Evolutionary conservation across 2,888 invertebrate genomes (phyloP), one percentile per base, ranked within the genome.

Genomic region (Saturnia pavonia): DNA sequence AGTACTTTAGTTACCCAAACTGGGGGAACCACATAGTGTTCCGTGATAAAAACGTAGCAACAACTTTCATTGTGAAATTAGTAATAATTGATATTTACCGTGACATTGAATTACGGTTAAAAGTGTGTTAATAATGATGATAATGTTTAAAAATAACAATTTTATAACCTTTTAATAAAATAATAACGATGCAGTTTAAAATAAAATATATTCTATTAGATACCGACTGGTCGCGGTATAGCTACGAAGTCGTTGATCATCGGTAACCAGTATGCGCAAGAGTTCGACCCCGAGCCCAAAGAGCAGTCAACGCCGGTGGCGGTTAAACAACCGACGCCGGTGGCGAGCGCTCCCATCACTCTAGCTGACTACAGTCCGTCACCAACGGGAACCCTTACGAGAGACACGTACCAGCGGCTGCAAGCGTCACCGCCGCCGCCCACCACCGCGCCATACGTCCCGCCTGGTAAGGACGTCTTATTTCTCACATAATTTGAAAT

Each of bases 221-320:
- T 94, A 70, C 80, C 86, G 70, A 90, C 90, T 4, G 93, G 94
- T 11, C 91, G 93, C n/a, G 91, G 93, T 27, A 81, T 92, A 51
- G 84, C 87, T 9, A 80, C 81, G 68, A 92, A 90, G 70, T 90
- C 92, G 0, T 87, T 94, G 51, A 91, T 94, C 73, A 94, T 94
- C 78, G 88, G 91, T 81, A 94, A 94, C 77, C 92, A 92, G 71
- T 94, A 94, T 75, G 94, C 92, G 66, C 91, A 92, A 72, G 94
- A 94, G 76, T 91, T 85, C 72, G 94, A 94, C 72, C 91, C 95
- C 72, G 90, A 90, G 42, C 82, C 83, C 68, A 93, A 93, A 72
- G 91, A 91, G 48, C 80, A 81, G 25, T 69, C 74, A 40, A 70
- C 74, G 48, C 65, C 79, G 72, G 67, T 60, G 12, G 27, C 70